A percentile compares a stretch with the other conserved stretches of the same genome.
Conservation (phyloP, 2,113 vertebrate species). For the Lonchura striata region DNA sequence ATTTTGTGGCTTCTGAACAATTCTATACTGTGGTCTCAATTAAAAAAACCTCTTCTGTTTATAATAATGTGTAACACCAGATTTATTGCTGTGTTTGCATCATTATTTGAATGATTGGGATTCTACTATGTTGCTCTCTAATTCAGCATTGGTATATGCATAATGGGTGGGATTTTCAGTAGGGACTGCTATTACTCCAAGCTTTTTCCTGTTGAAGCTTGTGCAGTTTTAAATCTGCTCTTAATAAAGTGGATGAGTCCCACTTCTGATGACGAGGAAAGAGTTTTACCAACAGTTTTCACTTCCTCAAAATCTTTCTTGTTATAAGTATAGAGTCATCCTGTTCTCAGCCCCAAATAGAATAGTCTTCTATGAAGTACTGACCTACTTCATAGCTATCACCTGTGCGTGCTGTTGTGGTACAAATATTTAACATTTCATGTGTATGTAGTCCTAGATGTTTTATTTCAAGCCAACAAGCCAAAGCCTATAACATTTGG, state of each 20-base stretch:
- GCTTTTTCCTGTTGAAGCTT: background rate
- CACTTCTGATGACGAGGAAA: background rate
- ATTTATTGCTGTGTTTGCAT: background rate
- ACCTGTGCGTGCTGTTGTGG: background rate
- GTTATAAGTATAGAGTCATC: background rate
- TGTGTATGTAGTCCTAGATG: background rate
- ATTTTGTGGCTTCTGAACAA: slow-evolving; percentile 5
- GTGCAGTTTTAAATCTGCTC: background rate
- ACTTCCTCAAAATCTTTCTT: background rate
- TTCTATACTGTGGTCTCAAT: background rate
- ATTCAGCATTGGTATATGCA: background rate
- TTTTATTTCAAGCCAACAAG: background rate
- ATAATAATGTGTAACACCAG: background rate
- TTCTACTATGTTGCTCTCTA: background rate
- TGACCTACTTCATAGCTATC: background rate
- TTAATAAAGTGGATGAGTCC: background rate
- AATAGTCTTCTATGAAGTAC: background rate
- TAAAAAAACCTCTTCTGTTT: background rate
- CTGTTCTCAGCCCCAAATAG: background rate
- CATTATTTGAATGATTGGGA: background rate
- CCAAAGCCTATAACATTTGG: background rate
- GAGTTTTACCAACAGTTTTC: background rate
- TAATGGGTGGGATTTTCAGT: background rate
- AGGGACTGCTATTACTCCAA: background rate
- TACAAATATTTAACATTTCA: background rate